phyloP scores from a whole-genome alignment of 2,113 vertebrate genomes.

The Tautogolabrus adspersus region DNA sequence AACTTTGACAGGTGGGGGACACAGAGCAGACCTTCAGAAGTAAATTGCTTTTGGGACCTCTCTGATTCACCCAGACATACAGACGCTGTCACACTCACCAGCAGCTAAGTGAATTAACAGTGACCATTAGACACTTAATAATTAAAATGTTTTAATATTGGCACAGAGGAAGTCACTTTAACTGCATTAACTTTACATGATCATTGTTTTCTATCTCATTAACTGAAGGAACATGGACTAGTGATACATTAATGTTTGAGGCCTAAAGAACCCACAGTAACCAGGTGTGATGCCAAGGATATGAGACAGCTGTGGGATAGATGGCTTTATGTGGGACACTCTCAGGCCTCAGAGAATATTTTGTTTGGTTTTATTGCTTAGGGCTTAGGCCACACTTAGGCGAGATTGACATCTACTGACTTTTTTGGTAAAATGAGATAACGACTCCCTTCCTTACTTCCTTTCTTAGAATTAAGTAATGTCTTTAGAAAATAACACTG shows the following conservation, averaged over 20 bases:
- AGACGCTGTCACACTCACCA: constrained; percentile 58
- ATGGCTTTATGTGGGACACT: not conserved
- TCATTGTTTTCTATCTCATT: constrained; percentile 59
- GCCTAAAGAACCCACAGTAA: constrained; percentile 2
- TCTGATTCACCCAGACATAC: constrained; percentile 41
- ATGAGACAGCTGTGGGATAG: not conserved
- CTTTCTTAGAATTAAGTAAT: not conserved
- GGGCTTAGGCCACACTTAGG: too few species aligned
- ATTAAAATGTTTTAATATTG: constrained; percentile 78
- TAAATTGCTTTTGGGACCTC: constrained; percentile 73
- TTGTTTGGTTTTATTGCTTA: too few species aligned
- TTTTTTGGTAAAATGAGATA: not conserved
- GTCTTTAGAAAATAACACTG: too few species aligned
- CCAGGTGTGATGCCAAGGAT: not conserved
- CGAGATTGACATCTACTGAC: not conserved
- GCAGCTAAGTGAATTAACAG: constrained; percentile 63
- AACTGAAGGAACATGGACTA: constrained; percentile 13
- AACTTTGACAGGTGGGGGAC: constrained; percentile 53
- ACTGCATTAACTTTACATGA: constrained; percentile 79
- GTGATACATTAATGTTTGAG: constrained; percentile 4
- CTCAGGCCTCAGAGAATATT: not conserved
- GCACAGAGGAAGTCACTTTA: constrained; percentile 73
- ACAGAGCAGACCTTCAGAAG: constrained; percentile 37
- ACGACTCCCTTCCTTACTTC: not conserved
- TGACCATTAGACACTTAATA: constrained; percentile 82